phyloP scores from a whole-genome alignment of 2,113 vertebrate species.

The Nesoenas mayeri region DNA sequence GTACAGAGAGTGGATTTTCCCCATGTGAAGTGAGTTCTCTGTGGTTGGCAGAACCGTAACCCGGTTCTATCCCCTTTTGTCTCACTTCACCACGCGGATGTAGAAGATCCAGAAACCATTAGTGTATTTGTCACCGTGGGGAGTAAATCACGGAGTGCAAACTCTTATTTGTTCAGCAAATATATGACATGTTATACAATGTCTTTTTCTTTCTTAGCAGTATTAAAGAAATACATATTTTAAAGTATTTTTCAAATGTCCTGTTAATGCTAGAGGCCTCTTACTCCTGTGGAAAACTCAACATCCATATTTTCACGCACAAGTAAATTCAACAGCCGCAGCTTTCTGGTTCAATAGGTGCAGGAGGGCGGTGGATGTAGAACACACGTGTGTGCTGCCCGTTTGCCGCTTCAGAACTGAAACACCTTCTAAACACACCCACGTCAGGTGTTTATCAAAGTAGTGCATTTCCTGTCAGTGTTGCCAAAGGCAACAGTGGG shows the following conservation, averaged over 20 bases:
- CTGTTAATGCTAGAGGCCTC: not conserved
- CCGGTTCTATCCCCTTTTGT: not conserved
- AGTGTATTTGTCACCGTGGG: not conserved
- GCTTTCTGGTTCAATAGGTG: not conserved
- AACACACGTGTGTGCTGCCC: not conserved
- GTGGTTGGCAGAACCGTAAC: not conserved
- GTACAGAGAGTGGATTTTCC: not conserved
- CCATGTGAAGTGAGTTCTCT: not conserved
- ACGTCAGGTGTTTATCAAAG: rapidly evolving
- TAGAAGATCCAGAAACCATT: not conserved
- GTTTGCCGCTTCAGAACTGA: not conserved
- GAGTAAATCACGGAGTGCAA: not conserved
- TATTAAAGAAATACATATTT: not conserved
- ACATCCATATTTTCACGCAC: not conserved
- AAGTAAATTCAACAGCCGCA: not conserved
- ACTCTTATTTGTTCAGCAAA: not conserved
- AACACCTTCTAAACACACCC: not conserved
- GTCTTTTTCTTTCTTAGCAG: not conserved
- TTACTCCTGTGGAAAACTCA: not conserved
- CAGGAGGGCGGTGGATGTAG: not conserved
- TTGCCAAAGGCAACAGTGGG: not conserved
- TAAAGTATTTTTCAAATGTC: not conserved
- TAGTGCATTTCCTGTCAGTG: not conserved
- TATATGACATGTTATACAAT: too few relatives aligned
- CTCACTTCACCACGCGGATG: not conserved